Conservation (phyloP, 2,797 vertebrate species). For the Bradypus variegatus region DNA sequence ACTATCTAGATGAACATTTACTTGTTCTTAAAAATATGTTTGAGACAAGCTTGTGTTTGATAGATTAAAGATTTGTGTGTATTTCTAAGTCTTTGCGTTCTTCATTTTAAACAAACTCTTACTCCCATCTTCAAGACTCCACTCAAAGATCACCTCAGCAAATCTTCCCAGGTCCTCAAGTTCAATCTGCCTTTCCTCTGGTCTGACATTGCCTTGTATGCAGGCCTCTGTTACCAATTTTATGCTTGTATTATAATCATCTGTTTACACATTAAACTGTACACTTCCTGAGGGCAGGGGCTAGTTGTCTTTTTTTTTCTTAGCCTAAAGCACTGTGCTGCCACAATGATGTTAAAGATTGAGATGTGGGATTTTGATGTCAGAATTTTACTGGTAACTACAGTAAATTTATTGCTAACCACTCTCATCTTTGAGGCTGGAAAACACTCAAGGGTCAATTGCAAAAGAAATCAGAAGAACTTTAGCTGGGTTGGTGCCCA, state of each 20-base stretch:
- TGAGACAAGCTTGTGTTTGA: neutral
- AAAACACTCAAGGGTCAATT: neutral
- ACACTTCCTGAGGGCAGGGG: neutral
- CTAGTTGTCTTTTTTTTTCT: neutral
- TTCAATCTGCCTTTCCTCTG: neutral
- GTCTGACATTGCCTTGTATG: neutral
- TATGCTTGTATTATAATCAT: neutral
- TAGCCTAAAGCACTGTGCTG: neutral
- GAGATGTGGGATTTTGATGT: neutral
- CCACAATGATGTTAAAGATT: neutral
- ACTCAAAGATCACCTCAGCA: neutral
- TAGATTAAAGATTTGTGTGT: neutral
- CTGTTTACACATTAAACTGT: neutral
- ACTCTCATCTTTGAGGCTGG: neutral
- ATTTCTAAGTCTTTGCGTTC: neutral
- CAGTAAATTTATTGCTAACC: neutral
- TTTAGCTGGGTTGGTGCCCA: neutral
- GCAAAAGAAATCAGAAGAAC: neutral
- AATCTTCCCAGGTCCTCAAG: too few species aligned
- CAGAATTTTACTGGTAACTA: neutral
- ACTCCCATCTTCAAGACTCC: neutral
- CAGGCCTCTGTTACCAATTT: neutral
- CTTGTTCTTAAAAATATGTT: constrained; percentile 1
- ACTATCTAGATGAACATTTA: neutral
- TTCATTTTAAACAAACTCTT: neutral